Percentiles rank a stretch among this genome's conserved stretches.
Evolutionary conservation across 1,140 invertebrate genomes (phyloP).

Genomic region (Panulirus ornatus): DNA sequence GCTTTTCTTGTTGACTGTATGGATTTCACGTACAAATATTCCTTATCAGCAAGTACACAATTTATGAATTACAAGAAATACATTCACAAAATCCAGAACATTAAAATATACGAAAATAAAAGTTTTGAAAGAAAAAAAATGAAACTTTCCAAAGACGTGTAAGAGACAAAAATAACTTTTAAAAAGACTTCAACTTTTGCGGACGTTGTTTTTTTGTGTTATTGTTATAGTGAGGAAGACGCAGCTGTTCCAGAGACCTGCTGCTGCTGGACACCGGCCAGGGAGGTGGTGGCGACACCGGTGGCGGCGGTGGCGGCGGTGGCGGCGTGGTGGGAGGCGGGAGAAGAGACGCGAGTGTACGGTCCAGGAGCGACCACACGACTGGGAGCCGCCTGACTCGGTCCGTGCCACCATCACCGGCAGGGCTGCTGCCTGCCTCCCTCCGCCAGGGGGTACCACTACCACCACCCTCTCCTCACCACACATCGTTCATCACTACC

Average conservation of each 20-base stretch:
- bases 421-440: too few species aligned
- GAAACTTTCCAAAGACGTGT: neutral
- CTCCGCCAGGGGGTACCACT: too few species aligned
- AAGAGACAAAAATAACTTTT: neutral
- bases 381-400: neutral
- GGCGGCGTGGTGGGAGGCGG: neutral
- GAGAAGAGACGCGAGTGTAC: neutral
- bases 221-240: neutral
- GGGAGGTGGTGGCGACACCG: neutral
- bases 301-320: neutral
- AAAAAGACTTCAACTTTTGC: neutral
- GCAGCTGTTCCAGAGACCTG: too few species aligned
- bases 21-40: too few species aligned
- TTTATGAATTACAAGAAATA: neutral
- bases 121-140: neutral
- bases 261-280: too few species aligned
- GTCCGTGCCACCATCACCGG: neutral
- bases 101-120: neutral
- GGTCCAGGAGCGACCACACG: neutral
- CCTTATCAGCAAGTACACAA: too few species aligned
- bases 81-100: neutral
- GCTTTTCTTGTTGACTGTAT: too few species aligned
- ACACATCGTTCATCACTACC: neutral
- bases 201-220: neutral
- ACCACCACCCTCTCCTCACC: neutral